Conservation (phyloP, 2,113 vertebrate genomes). For the Paradoxurus hermaphroditus region DNA sequence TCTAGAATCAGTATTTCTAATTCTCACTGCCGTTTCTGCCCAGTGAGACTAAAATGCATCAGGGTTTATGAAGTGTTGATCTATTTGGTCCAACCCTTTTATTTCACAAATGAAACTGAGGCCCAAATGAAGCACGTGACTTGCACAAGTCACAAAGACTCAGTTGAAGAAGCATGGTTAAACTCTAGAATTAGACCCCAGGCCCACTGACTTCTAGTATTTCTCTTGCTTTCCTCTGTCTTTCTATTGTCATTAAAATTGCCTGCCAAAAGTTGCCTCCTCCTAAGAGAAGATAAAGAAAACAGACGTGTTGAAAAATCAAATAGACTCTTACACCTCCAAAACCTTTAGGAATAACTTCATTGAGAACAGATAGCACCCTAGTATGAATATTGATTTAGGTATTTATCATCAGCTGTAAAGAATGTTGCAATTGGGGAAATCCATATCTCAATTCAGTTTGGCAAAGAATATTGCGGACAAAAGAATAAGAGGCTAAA, state of each 20-base stretch:
- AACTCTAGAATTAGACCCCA: background rate
- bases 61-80: background rate
- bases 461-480: conserved; percentile 27
- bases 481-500: conserved; percentile 20
- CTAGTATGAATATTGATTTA: background rate
- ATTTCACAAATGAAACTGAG: conserved; percentile 28
- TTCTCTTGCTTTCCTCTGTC: background rate
- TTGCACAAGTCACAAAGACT: background rate
- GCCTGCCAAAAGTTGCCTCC: background rate
- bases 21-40: background rate
- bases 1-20: background rate
- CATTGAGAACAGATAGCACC: background rate
- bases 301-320: conserved; percentile 30
- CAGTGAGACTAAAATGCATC: background rate
- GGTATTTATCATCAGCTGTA: conserved; percentile 17
- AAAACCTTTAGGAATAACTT: conserved; percentile 36
- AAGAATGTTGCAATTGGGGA: conserved; percentile 35
- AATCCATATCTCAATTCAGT: background rate
- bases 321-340: background rate
- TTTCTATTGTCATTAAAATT: conserved; percentile 23
- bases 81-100: background rate
- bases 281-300: background rate
- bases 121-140: background rate
- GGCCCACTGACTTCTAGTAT: background rate
- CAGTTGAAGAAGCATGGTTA: conserved; percentile 12